Percentiles rank a stretch among this genome's conserved stretches.
Conservation (phyloP, 1,140 invertebrate genomes). For the Bicyclus anynana region DNA sequence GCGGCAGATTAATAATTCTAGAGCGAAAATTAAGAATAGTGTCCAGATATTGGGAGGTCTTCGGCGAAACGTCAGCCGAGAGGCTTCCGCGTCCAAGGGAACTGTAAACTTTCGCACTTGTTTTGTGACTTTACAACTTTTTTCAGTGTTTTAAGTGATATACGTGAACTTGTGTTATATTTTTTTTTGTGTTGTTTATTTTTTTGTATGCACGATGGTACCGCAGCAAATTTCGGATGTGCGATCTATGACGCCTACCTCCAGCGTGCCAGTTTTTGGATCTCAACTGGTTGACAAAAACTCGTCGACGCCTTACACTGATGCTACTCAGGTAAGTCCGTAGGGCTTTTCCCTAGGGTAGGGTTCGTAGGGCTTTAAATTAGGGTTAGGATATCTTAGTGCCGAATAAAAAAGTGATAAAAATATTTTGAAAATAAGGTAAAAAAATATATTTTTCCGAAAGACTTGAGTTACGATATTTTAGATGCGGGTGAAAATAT, state of each 20-base stretch:
- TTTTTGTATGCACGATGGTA: conserved; percentile 69
- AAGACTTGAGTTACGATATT: no score
- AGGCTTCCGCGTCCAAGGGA: conserved; percentile 49
- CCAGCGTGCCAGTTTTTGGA: conserved; percentile 83
- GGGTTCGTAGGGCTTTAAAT: neutral
- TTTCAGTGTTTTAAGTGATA: conserved; percentile 64
- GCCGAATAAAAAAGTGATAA: neutral
- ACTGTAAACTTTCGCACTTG: conserved; percentile 39
- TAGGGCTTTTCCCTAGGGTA: neutral
- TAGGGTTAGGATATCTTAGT: no score
- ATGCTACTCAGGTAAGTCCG: conserved; percentile 92
- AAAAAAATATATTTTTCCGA: no score
- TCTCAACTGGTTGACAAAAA: conserved; percentile 92
- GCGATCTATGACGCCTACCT: conserved; percentile 65
- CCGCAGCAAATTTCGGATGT: conserved; percentile 76
- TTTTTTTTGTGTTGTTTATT: conserved; percentile 35
- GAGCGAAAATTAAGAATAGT: conserved; percentile 67
- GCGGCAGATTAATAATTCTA: conserved; percentile 57
- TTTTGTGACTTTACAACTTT: conserved; percentile 8
- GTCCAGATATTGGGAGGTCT: conserved; percentile 68
- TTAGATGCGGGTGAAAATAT: no score
- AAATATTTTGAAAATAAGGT: conserved; percentile 36
- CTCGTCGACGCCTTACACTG: conserved; percentile 95
- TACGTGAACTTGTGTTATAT: conserved; percentile 72
- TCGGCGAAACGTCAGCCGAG: conserved; percentile 49